Percentiles rank a stretch among this genome's conserved stretches.
phyloP scores from a whole-genome alignment of 2,113 vertebrate genomes.

The Fukomys damarensis region DNA sequence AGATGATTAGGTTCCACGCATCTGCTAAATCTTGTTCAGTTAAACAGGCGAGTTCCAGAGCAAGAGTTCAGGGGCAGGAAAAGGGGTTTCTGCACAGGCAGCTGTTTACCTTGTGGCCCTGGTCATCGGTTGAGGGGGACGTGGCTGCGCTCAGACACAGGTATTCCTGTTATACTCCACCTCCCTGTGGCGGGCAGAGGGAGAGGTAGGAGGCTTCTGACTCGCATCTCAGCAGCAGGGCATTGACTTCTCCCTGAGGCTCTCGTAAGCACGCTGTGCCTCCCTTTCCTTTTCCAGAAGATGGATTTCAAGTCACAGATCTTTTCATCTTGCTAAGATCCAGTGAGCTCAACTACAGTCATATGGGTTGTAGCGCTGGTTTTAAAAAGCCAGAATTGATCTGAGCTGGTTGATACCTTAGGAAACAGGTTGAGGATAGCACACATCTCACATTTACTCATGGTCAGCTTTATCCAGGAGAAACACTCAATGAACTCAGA shows the following conservation, averaged over 20 bases:
- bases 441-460: background rate
- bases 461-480: background rate
- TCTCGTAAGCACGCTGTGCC: background rate
- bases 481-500: background rate
- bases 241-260: too few species aligned
- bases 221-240: too few species aligned
- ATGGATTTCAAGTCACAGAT: background rate
- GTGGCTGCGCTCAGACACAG: background rate
- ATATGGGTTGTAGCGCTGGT: background rate
- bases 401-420: background rate
- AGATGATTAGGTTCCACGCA: background rate
- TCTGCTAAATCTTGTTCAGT: background rate
- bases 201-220: too few species aligned
- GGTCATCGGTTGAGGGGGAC: background rate
- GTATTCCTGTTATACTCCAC: background rate
- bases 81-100: background rate
- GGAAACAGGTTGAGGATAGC: background rate
- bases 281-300: conserved; percentile 27
- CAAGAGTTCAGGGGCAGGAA: background rate
- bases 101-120: background rate
- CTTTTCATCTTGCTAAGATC: background rate
- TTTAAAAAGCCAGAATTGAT: background rate
- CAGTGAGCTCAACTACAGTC: background rate
- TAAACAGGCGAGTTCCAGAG: background rate
- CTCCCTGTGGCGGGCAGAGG: background rate